Evolutionary conservation across 1,140 invertebrate species (phyloP), one percentile per base, ranked within the genome.

Genomic region (Euura saliciscinereae): DNA sequence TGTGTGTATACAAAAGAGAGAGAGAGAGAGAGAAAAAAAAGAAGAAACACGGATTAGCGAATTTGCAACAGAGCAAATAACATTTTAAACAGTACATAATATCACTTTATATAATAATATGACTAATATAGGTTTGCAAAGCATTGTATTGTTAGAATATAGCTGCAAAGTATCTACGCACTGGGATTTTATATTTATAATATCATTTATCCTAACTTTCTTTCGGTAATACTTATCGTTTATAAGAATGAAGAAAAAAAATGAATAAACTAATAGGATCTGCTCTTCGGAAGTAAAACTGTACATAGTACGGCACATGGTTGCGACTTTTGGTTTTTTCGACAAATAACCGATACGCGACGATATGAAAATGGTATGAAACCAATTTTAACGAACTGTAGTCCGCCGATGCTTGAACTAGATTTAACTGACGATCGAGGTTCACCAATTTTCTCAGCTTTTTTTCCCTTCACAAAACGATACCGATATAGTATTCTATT

Each of bases 121-220:
- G 28, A 28, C 28, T 28, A 28, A 28, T 77, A 76, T 46, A 73
- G 64, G 70, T 82, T 79, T 78, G 71, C 80, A 78, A 81, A 78
- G 73, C 76, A 78, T 78, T 84, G 78, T 84, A 84, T 79, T 84
- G 83, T 78, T 84, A 84, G 79, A 78, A 76, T 80, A 82, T 28
- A 28, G 28, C 28, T 28, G 76, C 79, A 73, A 80, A 76, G 75
- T 80, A 81, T 79, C 28, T 28, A 28, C 28, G 78, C 82, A 81
- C 79, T 85, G 83, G 82, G 80, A 78, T 85, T 85, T 85, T 86
- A 85, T 86, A 85, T 85, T 85, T 84, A 81, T 76, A 71, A 76
- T 59, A 73, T 59, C 28, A 28, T 28, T 28, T 28, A 28, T 28
- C 28, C 28, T 28, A 28, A 28, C 28, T 28, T 28, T 28, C 28